Conservation (phyloP, 2,888 invertebrate species). For the Tenthredo notha region DNA sequence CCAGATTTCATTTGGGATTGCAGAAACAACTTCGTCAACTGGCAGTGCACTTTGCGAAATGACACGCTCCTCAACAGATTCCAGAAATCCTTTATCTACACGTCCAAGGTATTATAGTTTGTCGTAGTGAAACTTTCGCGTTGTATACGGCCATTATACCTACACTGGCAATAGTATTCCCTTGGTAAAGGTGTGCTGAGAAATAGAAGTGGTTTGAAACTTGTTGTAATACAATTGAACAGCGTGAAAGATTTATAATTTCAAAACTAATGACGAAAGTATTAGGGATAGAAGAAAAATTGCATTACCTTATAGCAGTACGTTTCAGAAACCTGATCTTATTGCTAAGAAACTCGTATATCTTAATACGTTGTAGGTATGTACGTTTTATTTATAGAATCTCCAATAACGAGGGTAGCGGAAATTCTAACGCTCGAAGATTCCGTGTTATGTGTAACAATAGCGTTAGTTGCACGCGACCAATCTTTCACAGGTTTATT, state of each 20-base stretch:
- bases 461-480: conserved; percentile 33
- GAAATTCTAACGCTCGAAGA: background rate
- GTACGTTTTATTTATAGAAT: conserved; percentile 34
- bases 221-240: background rate
- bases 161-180: background rate
- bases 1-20: conserved; percentile 74
- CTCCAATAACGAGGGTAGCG: conserved; percentile 8
- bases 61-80: conserved; percentile 70
- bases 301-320: background rate
- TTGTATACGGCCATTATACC: background rate
- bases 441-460: conserved; percentile 29
- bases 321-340: background rate
- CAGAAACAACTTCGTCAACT: conserved; percentile 72
- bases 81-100: conserved; percentile 70
- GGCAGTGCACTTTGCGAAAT: conserved; percentile 68
- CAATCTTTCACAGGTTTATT: conserved; percentile 9
- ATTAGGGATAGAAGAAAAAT: background rate
- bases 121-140: background rate
- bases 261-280: background rate
- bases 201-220: background rate
- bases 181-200: background rate
- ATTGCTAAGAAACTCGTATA: conserved; percentile 15
- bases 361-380: conserved; percentile 22
- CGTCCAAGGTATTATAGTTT: conserved; percentile 68
- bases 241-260: background rate